These are phyloP conservation scores for Tadarida brasiliensis DNA, from an alignment of 2,797 vertebrate genomes.

Conservation along the genomic window DNA sequence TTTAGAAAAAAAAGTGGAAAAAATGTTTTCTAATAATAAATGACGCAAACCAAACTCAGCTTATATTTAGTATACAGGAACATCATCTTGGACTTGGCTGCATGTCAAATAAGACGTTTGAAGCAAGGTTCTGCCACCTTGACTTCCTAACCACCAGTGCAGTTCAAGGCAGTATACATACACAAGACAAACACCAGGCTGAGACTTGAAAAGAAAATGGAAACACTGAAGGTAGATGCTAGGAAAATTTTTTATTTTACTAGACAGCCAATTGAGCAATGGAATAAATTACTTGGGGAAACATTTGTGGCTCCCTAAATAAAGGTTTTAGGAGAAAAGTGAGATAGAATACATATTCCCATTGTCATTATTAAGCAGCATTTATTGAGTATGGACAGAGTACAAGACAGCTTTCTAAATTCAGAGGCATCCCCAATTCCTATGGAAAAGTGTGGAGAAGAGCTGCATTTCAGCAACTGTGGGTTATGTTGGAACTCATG, in stretches of 20 bases:
- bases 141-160: neutral
- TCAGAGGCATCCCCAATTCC: neutral
- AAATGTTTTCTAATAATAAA: neutral
- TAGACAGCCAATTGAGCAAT: constrained; percentile 1
- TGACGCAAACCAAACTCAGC: neutral
- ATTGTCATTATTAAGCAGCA: constrained; percentile 2
- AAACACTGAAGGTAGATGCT: constrained; percentile 54
- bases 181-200: neutral
- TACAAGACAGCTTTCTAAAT: neutral
- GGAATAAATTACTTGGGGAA: constrained; percentile 62
- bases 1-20: neutral
- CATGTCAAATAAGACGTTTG: neutral
- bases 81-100: neutral
- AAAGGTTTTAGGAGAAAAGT: constrained; percentile 53
- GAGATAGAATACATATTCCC: constrained; percentile 25
- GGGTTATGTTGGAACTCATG: neutral
- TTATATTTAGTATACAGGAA: constrained; percentile 30
- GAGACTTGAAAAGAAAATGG: constrained; percentile 31
- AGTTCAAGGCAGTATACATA: neutral
- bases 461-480: neutral
- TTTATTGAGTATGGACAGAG: constrained; percentile 33
- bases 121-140: neutral
- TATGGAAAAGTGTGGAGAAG: constrained; percentile 12
- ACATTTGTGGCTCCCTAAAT: constrained; percentile 50
- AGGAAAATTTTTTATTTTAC: neutral